Base-by-base conservation (phyloP, 2,113 vertebrate genomes). In the Pholis gunnellus region DNA sequence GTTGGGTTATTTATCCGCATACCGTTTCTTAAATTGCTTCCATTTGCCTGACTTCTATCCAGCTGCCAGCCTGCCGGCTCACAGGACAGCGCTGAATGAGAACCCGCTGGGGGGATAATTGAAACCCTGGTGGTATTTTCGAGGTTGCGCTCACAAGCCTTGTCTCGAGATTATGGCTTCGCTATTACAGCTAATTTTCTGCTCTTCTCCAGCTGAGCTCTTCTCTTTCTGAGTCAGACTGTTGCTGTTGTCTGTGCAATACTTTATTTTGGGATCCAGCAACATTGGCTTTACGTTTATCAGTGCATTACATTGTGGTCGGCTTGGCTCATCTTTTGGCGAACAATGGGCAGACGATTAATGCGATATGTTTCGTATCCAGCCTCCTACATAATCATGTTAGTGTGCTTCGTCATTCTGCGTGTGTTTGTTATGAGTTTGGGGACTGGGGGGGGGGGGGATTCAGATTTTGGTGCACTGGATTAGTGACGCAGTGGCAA, bases 61-160 rank as follows among this genome's bases (percentile, higher is more conserved):
- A 73, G 52, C 72, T 70, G 61, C 50, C 70, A 73, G n/a, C 48
- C 52, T 50, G 66, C 38, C 61, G 42, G 50, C 57, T 76, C 44
- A 52, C 18, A 48, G 60, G 15, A 34, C 34, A 17, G 36, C 38
- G 13, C 66, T 68, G 42, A 48, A 22, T 48, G 44, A 20, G 25
- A 9, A 27, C 65, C 75, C 1, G 9, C 69, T 79, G 63, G 52
- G 73, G 29, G 0, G 42, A 64, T 76, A 82, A 87, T 89, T 85
- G 80, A 86, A 89, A 84, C 61, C 78, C 48, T 50, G 2, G 44
- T 72, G 68, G 40, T 72, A 44, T 85, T 80, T 60, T 72, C 9
- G 27, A 75, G 52, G 56, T 80, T 72, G 75, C 46, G 9, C 71
- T 70, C n/a, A 54, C 42, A 65, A 6, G 29, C 60, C 69, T 77